Evolutionary conservation across 2,888 invertebrate genomes (phyloP).

Genomic region (Steinernema scapterisci): DNA sequence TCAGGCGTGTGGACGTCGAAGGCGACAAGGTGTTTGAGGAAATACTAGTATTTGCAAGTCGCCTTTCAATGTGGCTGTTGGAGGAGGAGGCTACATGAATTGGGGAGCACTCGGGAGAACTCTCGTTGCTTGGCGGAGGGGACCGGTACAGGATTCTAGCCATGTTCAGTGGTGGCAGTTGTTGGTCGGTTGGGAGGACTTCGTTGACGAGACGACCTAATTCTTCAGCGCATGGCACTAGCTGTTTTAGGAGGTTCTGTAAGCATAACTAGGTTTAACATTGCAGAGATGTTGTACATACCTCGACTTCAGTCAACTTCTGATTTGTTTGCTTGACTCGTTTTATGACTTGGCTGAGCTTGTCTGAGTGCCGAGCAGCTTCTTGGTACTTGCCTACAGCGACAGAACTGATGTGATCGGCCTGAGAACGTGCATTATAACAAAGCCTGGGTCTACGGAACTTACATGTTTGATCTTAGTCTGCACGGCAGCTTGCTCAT

Average conservation of each 20-base stretch:
- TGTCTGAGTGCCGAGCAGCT: not conserved
- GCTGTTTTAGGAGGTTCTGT: slow-evolving; percentile 51
- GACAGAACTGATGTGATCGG: not conserved
- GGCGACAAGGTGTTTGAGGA: not conserved
- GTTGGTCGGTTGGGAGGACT: slow-evolving; percentile 53
- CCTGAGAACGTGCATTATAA: not conserved
- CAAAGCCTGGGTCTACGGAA: not conserved
- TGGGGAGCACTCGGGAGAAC: not conserved
- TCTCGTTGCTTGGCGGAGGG: not conserved
- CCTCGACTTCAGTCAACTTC: not conserved
- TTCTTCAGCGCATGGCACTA: slow-evolving; percentile 51
- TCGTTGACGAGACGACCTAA: slow-evolving; percentile 48
- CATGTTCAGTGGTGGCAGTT: slow-evolving; percentile 53
- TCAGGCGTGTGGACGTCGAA: not conserved
- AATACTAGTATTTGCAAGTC: not conserved
- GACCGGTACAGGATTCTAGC: slow-evolving; percentile 25
- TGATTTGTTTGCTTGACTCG: not conserved
- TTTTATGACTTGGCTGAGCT: not conserved
- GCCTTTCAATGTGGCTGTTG: not conserved
- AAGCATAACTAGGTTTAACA: slow-evolving; percentile 3
- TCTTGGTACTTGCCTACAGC: slow-evolving; percentile 14
- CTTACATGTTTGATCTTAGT: slow-evolving; percentile 46
- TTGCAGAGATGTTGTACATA: not conserved
- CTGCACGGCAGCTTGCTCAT: slow-evolving; percentile 50
- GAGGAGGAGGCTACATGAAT: not conserved